phyloP scores from a whole-genome alignment of 1,140 invertebrate genomes.

The Acyrthosiphon pisum region DNA sequence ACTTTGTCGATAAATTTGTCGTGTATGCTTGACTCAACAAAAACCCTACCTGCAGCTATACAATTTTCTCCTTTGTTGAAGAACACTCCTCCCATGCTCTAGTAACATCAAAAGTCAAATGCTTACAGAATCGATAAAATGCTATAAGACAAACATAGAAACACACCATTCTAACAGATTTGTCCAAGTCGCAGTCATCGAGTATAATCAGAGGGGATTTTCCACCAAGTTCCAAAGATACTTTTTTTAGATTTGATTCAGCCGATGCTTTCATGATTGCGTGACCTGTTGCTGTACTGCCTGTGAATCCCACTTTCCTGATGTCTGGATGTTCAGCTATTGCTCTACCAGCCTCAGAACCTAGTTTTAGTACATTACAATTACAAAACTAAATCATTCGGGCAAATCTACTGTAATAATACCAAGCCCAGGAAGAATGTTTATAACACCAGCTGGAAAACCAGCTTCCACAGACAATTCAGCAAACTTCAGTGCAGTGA shows the following conservation, averaged over 20 bases:
- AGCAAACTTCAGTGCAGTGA: constrained; percentile 93
- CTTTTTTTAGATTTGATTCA: constrained; percentile 89
- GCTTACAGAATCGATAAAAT: not conserved
- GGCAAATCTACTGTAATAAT: not conserved
- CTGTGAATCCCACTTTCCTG: constrained; percentile 93
- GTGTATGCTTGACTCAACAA: constrained; percentile 89
- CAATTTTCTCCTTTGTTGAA: constrained; percentile 99
- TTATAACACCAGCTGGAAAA: constrained; percentile 93
- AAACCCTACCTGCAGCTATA: constrained; percentile 94
- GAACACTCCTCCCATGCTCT: constrained; percentile 92
- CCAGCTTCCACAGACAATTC: constrained; percentile 86
- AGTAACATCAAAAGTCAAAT: constrained; percentile 59
- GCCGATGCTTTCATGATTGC: constrained; percentile 89
- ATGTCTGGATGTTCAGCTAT: constrained; percentile 84
- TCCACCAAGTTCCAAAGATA: constrained; percentile 91
- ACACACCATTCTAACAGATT: constrained; percentile 85
- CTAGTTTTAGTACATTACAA: constrained; percentile 60
- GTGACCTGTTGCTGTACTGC: constrained; percentile 87
- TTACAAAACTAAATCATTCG: not conserved
- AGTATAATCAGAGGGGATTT: constrained; percentile 96
- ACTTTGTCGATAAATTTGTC: constrained; percentile 85
- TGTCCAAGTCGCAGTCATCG: constrained; percentile 90
- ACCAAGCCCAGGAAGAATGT: constrained; percentile 87
- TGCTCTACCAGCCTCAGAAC: constrained; percentile 79
- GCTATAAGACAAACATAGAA: not conserved